Base-by-base conservation (phyloP, 2,888 invertebrate species). In the Ennomos fuscantarius region DNA sequence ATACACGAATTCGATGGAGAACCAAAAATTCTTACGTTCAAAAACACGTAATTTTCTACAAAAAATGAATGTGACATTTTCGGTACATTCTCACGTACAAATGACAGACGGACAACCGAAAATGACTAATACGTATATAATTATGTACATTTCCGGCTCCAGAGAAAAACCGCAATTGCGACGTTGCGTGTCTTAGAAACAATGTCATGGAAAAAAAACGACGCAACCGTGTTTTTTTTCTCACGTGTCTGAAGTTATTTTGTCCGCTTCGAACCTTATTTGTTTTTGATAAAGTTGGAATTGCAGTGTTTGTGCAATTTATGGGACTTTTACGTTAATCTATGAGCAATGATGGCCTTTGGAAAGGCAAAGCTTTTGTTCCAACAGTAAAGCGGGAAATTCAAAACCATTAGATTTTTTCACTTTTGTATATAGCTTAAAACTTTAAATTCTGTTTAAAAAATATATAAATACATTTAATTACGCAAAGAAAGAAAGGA, bases 81-180 rank as follows among this genome's bases (percentile, higher is more conserved):
- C 48, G 48, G 53, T 58, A 44, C 47, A 67, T 78, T 78, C 77
- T 69, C 74, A 78, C 73, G 73, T 60, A 58, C 63, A 62, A 48
- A 24, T 55, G 60, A 56, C 66, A 60, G 65, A 63, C 63, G 64
- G 74, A 76, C 76, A 75, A 71, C 74, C 76, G 70, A 72, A 79
- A 85, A 82, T 80, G 78, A 81, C 84, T 89, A 89, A 90, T 90
- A 84, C 79, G 84, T 85, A 89, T 78, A 89, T 90, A 90, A 90
- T 89, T 86, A 84, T 74, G 75, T 66, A 70, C 72, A 81, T 88
- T 89, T 89, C 90, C 89, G 87, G 62, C 59, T 59, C 15, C 24
- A 73, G 73, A 74, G 83, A 85, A 86, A 86, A 87, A 86, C 81
- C 78, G 74, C 86, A 88, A 89, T 89, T 82, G 84, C 82, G 65